A percentile compares a stretch with the other conserved stretches of the same genome.
Evolutionary conservation across 2,113 vertebrate species (phyloP).

Genomic region (Dicrurus megarhynchus): DNA sequence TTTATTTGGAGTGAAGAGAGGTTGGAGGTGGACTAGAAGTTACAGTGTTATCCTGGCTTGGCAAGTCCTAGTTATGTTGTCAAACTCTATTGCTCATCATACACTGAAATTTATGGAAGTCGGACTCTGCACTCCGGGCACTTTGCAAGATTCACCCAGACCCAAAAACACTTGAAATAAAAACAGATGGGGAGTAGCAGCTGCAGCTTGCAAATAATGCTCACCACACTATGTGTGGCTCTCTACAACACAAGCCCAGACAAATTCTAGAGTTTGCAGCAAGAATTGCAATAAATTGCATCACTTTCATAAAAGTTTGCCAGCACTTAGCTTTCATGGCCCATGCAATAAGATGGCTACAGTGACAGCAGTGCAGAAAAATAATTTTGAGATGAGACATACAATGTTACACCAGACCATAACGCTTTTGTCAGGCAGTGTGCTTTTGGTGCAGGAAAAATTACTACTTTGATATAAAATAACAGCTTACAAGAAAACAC

Average conservation of each 20-base stretch:
- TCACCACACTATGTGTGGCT: neutral
- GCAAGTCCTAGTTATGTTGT: neutral
- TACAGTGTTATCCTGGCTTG: neutral
- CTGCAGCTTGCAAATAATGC: neutral
- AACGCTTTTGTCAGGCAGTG: neutral
- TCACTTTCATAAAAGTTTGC: constrained; percentile 13
- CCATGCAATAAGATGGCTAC: neutral
- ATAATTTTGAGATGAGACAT: neutral
- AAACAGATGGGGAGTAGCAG: neutral
- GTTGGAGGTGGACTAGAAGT: neutral
- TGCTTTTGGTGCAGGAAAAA: neutral
- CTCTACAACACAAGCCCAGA: constrained; percentile 19
- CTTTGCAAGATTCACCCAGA: neutral
- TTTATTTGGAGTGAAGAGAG: neutral
- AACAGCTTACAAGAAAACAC: neutral
- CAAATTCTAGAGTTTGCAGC: constrained; percentile 4
- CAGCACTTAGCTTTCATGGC: neutral
- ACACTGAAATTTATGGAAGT: neutral
- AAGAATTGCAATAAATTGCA: constrained; percentile 53
- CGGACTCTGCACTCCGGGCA: neutral
- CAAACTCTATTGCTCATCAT: neutral
- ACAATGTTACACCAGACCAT: neutral
- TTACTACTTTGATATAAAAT: neutral
- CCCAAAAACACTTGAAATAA: neutral
- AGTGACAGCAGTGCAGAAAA: neutral